Base-by-base conservation (phyloP, 2,888 invertebrate species). In the Troglohyphantes excavatus region DNA sequence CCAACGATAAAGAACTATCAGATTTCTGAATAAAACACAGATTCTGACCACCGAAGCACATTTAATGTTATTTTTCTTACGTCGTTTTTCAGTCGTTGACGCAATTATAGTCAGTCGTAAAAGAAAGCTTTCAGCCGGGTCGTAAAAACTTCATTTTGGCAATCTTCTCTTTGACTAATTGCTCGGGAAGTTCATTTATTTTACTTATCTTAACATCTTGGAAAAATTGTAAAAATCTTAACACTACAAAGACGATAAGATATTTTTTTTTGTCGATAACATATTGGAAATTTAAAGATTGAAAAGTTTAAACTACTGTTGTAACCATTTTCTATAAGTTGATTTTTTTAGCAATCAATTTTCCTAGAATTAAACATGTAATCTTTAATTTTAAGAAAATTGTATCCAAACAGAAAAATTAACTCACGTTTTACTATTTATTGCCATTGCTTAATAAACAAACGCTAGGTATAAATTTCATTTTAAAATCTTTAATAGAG, bases 71-170 rank as follows among this genome's bases (percentile, higher is more conserved):
- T 53, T 53, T 53, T n/a, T n/a, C 9, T 13, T 53, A 2, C 17
- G 17, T 53, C 53, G 53, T 53, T 53, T 53, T n/a, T n/a, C 13
- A 1, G 53, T n/a, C 33, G 29, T 19, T 68, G 68, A 68, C 68
- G 33, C n/a, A 33, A 33, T 68, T 68, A 68, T 68, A 5, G n/a
- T 33, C 33, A 33, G n/a, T 33, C 68, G 33, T 68, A 68, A 68
- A 68, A 68, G 33, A n/a, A 29, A 27, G 29, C 68, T 19, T 17
- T 68, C 68, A 33, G 29, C 21, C 9, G 19, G n/a, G 27, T 68
- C 68, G 68, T 68, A 33, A 68, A 53, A 53, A 17, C 53, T 13
- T 53, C 53, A 53, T 53, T 53, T 17, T 17, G 53, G 17, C 53
- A 53, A 53, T 53, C 53, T 53, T 5, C 53, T n/a, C 17, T 53